phyloP scores from a whole-genome alignment of 1,140 invertebrate genomes.

The Hypothenemus hampei region DNA sequence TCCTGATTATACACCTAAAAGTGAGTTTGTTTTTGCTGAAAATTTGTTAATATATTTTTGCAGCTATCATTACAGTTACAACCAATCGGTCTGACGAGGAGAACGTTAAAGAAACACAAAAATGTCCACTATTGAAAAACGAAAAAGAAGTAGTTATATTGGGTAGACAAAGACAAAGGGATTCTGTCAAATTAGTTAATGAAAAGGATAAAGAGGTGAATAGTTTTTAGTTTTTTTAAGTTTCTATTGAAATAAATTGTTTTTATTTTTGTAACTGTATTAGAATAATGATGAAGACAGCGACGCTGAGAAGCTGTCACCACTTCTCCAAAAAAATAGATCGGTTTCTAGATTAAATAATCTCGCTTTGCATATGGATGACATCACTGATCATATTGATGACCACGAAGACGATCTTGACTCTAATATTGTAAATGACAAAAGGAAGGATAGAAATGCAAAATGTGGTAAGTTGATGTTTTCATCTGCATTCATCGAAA shows the following conservation, averaged over 20 bases:
- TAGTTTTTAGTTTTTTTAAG: too few species aligned
- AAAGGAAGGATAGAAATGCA: conserved; percentile 33
- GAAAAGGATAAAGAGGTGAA: conserved; percentile 54
- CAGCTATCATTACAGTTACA: conserved; percentile 62
- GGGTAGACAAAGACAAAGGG: conserved; percentile 41
- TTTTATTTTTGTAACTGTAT: too few species aligned
- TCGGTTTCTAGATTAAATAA: conserved; percentile 25
- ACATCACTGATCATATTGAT: conserved; percentile 53
- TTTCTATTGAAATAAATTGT: too few species aligned
- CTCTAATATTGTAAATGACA: conserved; percentile 31
- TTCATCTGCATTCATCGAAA: not conserved
- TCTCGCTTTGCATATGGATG: conserved; percentile 46
- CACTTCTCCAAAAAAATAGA: conserved; percentile 51
- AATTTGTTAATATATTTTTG: conserved; percentile 1
- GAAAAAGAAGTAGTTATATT: conserved; percentile 45
- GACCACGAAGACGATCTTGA: conserved; percentile 47
- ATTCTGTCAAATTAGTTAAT: conserved; percentile 54
- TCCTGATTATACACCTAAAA: conserved; percentile 45
- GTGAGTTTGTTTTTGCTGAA: conserved; percentile 1
- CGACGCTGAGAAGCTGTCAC: conserved; percentile 74
- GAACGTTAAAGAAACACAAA: conserved; percentile 43
- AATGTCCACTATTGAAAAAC: conserved; percentile 44
- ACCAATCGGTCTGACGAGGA: conserved; percentile 49
- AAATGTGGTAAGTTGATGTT: conserved; percentile 20
- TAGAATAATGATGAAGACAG: conserved; percentile 63